Evolutionary conservation across 2,888 invertebrate genomes (phyloP).

Genomic region (Busseola fusca): DNA sequence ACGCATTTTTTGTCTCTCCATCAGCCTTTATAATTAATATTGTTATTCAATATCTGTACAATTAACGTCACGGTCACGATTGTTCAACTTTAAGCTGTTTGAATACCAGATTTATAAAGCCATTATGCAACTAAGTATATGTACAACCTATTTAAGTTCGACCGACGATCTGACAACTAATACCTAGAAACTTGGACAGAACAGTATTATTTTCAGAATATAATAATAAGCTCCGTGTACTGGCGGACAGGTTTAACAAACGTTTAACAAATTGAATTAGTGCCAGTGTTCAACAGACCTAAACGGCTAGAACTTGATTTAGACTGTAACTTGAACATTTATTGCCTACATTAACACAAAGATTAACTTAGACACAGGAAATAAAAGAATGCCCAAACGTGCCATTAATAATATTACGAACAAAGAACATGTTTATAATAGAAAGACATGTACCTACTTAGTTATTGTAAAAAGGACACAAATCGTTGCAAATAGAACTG

Average conservation of each 20-base stretch:
- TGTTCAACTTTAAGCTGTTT: conserved; percentile 13
- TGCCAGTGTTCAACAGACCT: conserved; percentile 46
- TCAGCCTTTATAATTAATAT: conserved; percentile 14
- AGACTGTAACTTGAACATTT: conserved; percentile 38
- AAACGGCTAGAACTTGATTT: conserved; percentile 37
- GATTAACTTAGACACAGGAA: conserved; percentile 24
- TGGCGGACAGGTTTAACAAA: conserved; percentile 50
- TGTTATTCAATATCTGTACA: conserved; percentile 18
- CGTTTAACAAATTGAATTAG: conserved; percentile 60
- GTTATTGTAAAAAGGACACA: conserved; percentile 22
- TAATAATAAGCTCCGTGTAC: conserved; percentile 42
- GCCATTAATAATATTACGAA: conserved; percentile 16
- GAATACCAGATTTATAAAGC: conserved; percentile 16
- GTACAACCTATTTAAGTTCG: conserved; percentile 32
- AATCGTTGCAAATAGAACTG: conserved; percentile 36
- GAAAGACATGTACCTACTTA: conserved; percentile 8
- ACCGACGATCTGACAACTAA: conserved; percentile 39
- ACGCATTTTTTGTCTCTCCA: conserved; percentile 21
- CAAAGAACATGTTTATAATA: conserved; percentile 23
- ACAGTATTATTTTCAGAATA: conserved; percentile 45
- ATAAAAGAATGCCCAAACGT: conserved; percentile 20
- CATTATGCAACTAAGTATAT: conserved; percentile 28
- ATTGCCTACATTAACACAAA: conserved; percentile 32
- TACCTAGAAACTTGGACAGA: conserved; percentile 41
- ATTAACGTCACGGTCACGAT: conserved; percentile 29